These are phyloP conservation scores for Pheosia gnoma DNA, from an alignment of 2,888 invertebrate genomes.

Conservation along the genomic window DNA sequence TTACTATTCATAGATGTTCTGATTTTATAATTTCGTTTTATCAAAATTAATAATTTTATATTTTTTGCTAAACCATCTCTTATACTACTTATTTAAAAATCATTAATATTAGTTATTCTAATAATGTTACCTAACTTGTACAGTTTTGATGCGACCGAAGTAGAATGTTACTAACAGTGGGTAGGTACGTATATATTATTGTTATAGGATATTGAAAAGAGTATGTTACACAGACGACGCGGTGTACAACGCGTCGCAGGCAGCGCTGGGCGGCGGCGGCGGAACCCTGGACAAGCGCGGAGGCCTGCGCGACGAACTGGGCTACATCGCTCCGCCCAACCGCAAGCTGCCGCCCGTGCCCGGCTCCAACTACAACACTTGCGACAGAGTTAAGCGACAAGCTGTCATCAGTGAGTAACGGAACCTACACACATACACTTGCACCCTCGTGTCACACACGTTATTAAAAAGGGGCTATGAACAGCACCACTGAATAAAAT, in stretches of 20 bases:
- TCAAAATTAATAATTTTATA: conserved; percentile 50
- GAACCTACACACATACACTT: neutral
- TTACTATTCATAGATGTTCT: conserved; percentile 2
- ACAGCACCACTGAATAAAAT: neutral
- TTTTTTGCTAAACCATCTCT: conserved; percentile 47
- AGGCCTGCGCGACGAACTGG: conserved; percentile 92
- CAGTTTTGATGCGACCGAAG: no score
- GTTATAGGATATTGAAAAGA: neutral
- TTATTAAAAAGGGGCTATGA: neutral
- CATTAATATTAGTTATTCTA: no score
- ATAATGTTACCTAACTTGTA: no score
- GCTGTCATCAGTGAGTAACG: conserved; percentile 93
- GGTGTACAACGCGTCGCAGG: conserved; percentile 94
- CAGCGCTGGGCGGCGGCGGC: conserved; percentile 84
- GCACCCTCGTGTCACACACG: neutral
- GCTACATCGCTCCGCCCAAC: conserved; percentile 97
- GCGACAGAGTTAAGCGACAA: conserved; percentile 97
- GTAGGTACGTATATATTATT: neutral
- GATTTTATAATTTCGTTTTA: conserved; percentile 32
- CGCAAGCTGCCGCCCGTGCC: conserved; percentile 96
- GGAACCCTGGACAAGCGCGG: conserved; percentile 94
- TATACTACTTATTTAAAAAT: neutral
- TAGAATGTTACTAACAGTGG: no score
- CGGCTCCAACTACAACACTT: conserved; percentile 96
- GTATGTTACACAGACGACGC: conserved; percentile 88